A percentile compares a stretch with the other conserved stretches of the same genome.
phyloP scores from a whole-genome alignment of 2,797 vertebrate species.

The Halcyon leucocephala region DNA sequence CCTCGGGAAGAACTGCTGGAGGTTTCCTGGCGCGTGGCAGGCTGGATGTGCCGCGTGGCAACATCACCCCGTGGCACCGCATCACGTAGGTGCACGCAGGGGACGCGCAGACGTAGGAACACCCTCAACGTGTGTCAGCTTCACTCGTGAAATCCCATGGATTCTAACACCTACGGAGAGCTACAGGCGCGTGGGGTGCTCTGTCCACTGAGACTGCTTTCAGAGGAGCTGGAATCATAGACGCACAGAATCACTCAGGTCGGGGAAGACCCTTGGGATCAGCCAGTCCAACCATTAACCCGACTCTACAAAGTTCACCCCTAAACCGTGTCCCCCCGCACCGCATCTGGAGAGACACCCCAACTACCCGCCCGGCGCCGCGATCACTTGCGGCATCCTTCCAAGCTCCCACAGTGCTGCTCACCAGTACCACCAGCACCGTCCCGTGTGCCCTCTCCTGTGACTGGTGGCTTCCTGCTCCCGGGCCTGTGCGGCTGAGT shows the following conservation, averaged over 20 bases:
- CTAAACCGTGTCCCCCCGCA: no score
- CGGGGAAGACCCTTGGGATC: no score
- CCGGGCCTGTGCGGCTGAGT: not conserved
- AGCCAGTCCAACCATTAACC: no score
- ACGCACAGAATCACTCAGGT: no score
- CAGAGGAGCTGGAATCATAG: no score
- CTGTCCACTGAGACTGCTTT: not conserved
- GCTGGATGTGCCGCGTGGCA: not conserved
- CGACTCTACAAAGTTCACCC: no score
- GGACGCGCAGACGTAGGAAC: not conserved
- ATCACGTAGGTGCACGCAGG: not conserved
- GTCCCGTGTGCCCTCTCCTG: not conserved
- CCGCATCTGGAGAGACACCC: not conserved
- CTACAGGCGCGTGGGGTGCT: not conserved
- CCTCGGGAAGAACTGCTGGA: not conserved
- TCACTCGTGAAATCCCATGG: not conserved
- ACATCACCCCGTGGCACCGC: not conserved
- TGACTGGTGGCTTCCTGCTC: not conserved
- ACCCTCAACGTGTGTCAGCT: not conserved
- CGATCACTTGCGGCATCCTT: not conserved
- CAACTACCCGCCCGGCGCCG: not conserved
- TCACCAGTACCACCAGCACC: not conserved
- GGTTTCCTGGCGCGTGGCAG: not conserved
- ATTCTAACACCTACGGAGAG: not conserved
- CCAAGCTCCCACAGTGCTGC: not conserved